Conservation (phyloP, 1,140 invertebrate genomes). For the Drosophila lacteicornis region DNA sequence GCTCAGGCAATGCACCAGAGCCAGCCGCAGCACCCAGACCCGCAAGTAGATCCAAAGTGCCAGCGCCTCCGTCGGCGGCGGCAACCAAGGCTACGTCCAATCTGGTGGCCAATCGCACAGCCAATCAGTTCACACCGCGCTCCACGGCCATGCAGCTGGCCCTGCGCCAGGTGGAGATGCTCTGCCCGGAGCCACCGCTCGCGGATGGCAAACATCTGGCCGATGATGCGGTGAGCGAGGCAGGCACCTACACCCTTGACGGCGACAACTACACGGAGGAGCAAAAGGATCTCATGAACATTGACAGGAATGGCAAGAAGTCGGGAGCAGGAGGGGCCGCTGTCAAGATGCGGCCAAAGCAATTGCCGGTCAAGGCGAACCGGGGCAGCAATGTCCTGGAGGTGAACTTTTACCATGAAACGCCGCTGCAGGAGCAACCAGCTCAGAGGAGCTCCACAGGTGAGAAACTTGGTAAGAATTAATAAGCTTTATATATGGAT, state of each 20-base stretch:
- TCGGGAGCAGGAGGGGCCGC: slow-evolving; percentile 9
- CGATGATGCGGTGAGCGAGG: slow-evolving; percentile 88
- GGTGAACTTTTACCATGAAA: slow-evolving; percentile 87
- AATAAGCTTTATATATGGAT: background rate
- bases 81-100: slow-evolving; percentile 67
- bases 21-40: slow-evolving; percentile 6
- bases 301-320: slow-evolving; percentile 86
- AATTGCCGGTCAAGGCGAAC: slow-evolving; percentile 60
- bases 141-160: slow-evolving; percentile 82
- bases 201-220: slow-evolving; percentile 56
- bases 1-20: slow-evolving; percentile 46
- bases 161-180: slow-evolving; percentile 74
- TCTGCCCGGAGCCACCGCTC: slow-evolving; percentile 79
- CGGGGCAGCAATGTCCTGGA: slow-evolving; percentile 86
- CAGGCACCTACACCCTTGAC: slow-evolving; percentile 95
- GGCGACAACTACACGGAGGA: slow-evolving; percentile 93
- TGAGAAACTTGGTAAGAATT: background rate
- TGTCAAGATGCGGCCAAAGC: slow-evolving; percentile 66
- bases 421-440: slow-evolving; percentile 48
- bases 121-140: slow-evolving; percentile 72
- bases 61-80: slow-evolving; percentile 46
- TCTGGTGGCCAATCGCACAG: slow-evolving; percentile 71
- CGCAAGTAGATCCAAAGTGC: slow-evolving; percentile 39
- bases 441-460: slow-evolving; percentile 64
- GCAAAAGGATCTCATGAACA: slow-evolving; percentile 93